Conservation (phyloP, 2,888 invertebrate species). For the Parthenolecanium corni region DNA sequence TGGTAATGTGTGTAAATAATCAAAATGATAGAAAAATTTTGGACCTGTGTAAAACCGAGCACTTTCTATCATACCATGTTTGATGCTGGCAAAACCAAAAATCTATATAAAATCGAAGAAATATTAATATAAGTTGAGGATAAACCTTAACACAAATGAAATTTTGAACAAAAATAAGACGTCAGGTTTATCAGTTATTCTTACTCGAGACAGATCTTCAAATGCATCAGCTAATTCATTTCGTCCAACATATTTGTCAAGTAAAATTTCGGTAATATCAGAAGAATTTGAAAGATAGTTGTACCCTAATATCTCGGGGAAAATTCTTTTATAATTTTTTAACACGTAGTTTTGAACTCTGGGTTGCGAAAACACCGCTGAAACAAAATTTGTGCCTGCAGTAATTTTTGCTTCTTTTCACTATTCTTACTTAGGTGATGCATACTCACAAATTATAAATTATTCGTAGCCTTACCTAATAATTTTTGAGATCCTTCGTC, state of each 20-base stretch:
- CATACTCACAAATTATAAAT: no score
- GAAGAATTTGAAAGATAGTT: background rate
- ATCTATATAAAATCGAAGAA: background rate
- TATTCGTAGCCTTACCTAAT: slow-evolving; percentile 1
- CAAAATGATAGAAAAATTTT: slow-evolving; percentile 7
- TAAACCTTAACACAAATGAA: no score
- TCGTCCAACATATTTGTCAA: background rate
- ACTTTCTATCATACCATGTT: slow-evolving; percentile 1
- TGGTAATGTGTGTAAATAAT: slow-evolving; percentile 3
- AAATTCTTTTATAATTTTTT: background rate
- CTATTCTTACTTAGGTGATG: no score
- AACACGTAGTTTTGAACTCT: background rate
- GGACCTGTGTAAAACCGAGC: slow-evolving; percentile 10
- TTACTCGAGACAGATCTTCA: slow-evolving; percentile 4
- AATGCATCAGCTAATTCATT: background rate
- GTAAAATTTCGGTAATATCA: background rate
- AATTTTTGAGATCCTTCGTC: slow-evolving; percentile 25
- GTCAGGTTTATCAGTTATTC: background rate
- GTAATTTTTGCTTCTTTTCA: no score
- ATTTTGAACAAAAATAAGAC: background rate
- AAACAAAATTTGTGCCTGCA: no score
- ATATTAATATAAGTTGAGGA: background rate
- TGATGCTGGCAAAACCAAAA: background rate
- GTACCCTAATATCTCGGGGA: slow-evolving; percentile 10
- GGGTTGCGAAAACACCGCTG: background rate